Conservation (phyloP, 2,113 vertebrate genomes). For the Formicarius rufipectus region DNA sequence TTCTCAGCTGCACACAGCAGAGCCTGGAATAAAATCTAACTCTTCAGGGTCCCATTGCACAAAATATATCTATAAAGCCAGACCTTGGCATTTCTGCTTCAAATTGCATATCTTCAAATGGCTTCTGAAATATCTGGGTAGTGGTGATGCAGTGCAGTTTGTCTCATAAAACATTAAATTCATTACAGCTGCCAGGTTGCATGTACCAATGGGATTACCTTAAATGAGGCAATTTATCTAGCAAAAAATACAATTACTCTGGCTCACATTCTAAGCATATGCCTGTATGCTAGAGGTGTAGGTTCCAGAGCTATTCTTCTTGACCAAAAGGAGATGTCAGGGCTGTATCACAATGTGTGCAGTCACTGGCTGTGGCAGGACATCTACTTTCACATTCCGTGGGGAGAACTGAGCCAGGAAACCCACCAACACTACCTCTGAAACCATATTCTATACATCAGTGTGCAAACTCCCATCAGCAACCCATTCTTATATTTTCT, state of each 20-base stretch:
- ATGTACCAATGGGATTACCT: not conserved
- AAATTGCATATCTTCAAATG: not conserved
- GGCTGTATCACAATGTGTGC: not conserved
- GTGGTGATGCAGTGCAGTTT: fast-evolving
- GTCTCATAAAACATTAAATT: not conserved
- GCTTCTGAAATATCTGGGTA: not conserved
- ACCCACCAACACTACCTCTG: not conserved
- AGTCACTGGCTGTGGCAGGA: not conserved
- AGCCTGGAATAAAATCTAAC: not conserved
- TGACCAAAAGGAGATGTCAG: not conserved
- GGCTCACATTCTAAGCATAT: not conserved
- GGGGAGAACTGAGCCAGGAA: not conserved
- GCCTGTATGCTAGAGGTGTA: not conserved
- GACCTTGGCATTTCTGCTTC: not conserved
- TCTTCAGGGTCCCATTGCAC: not conserved
- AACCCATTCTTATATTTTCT: not conserved
- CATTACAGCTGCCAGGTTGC: not conserved
- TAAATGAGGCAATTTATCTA: not conserved
- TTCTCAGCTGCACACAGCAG: not conserved
- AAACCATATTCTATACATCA: not conserved
- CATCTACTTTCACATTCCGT: not conserved
- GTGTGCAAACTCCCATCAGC: not conserved
- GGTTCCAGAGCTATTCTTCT: not conserved
- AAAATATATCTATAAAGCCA: not conserved
- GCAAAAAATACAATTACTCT: not conserved